A percentile compares a stretch with the other conserved stretches of the same genome.
Conservation (phyloP, 2,888 invertebrate species). For the Pogonocherus hispidulus region DNA sequence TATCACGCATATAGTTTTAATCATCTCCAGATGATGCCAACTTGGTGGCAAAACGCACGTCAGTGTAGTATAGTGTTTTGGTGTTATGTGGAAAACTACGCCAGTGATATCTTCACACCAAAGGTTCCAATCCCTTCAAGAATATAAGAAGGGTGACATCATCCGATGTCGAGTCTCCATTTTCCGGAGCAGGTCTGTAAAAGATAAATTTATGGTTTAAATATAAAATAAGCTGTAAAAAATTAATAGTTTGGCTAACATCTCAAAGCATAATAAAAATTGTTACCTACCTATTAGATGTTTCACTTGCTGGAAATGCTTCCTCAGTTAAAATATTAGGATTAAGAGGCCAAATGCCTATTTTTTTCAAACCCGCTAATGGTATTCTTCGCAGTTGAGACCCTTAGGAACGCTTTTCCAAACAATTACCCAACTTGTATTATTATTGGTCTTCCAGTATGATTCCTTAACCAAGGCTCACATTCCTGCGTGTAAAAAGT, state of each 20-base stretch:
- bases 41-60: too few species aligned
- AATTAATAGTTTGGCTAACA: too few species aligned
- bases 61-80: too few species aligned
- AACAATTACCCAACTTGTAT: slow-evolving; percentile 34
- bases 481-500: slow-evolving; percentile 27
- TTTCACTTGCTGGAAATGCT: slow-evolving; percentile 34
- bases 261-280: not conserved
- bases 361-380: slow-evolving; percentile 34
- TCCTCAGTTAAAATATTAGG: slow-evolving; percentile 28
- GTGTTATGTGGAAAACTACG: too few species aligned
- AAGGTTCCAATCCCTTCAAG: not conserved
- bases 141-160: not conserved
- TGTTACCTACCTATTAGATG: slow-evolving; percentile 26
- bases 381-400: slow-evolving; percentile 33
- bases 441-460: slow-evolving; percentile 32
- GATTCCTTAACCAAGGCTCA: slow-evolving; percentile 21
- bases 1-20: too few species aligned
- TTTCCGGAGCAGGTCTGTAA: not conserved
- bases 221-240: not conserved
- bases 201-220: not conserved
- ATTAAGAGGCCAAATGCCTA: slow-evolving; percentile 32
- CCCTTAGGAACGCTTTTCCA: slow-evolving; percentile 33
- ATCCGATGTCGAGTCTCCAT: not conserved
- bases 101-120: too few species aligned
- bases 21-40: too few species aligned